phyloP scores from a whole-genome alignment of 2,797 vertebrate species.

The Pyrocephalus nanus region DNA sequence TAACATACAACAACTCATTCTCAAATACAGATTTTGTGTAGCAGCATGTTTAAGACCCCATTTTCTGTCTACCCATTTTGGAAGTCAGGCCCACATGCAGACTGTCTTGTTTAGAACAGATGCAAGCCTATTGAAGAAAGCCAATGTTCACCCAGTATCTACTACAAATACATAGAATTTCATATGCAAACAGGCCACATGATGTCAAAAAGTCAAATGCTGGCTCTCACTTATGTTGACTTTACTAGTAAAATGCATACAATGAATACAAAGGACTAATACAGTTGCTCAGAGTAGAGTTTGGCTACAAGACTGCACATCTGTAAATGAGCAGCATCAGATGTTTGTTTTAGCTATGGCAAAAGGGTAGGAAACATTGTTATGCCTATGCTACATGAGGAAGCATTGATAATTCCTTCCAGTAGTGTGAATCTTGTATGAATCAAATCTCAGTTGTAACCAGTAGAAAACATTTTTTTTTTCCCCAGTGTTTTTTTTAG shows the following conservation, averaged over 20 bases:
- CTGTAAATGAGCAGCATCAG: neutral
- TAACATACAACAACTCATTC: neutral
- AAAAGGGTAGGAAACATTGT: neutral
- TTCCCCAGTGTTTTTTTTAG: neutral
- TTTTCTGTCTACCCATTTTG: neutral
- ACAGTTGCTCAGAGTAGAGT: neutral
- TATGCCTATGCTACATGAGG: neutral
- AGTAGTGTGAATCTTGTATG: neutral
- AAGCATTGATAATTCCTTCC: neutral
- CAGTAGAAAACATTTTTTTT: neutral
- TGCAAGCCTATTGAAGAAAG: neutral
- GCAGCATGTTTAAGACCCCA: neutral
- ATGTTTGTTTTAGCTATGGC: neutral
- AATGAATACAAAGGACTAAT: neutral
- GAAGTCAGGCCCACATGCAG: neutral
- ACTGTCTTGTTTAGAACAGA: neutral
- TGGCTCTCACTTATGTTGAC: neutral
- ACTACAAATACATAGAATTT: neutral
- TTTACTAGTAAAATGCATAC: neutral
- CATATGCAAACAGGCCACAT: accelerated
- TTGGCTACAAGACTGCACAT: neutral
- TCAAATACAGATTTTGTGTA: neutral
- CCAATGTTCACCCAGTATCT: neutral
- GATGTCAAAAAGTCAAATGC: neutral
- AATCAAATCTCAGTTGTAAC: neutral